Percentiles rank a stretch among this genome's conserved stretches.
phyloP scores from a whole-genome alignment of 2,113 vertebrate species.

The Nothobranchius furzeri region DNA sequence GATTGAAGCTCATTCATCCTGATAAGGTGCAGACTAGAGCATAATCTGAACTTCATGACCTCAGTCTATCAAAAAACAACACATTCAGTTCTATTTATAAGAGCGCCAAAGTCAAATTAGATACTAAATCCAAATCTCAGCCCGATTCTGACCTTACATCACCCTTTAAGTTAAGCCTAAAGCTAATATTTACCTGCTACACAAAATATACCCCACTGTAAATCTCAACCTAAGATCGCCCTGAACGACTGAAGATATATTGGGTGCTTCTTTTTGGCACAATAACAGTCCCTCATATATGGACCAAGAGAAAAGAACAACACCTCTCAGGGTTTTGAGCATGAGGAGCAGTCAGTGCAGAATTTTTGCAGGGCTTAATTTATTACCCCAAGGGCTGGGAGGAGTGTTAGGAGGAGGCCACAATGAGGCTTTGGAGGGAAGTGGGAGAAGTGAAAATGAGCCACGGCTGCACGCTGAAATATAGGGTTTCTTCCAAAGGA shows the following conservation, averaged over 20 bases:
- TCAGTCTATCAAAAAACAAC: not conserved
- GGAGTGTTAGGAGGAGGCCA: constrained; percentile 30
- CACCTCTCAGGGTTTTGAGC: constrained; percentile 22
- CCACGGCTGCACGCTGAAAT: constrained; percentile 27
- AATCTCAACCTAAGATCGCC: constrained; percentile 44
- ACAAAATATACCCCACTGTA: constrained; percentile 8
- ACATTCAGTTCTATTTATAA: not conserved
- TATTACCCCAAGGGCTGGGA: constrained; percentile 27
- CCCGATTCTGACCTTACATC: not conserved
- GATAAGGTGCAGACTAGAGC: constrained; percentile 20
- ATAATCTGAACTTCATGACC: constrained; percentile 26
- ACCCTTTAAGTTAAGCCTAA: not conserved
- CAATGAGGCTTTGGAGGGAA: constrained; percentile 7
- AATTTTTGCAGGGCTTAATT: constrained; percentile 48
- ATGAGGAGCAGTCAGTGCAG: constrained; percentile 38
- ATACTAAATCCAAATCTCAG: not conserved
- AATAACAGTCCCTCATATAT: constrained; percentile 56
- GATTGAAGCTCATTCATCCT: constrained; percentile 24
- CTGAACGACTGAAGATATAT: constrained; percentile 47
- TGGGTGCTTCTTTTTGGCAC: constrained; percentile 59
- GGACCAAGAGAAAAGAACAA: constrained; percentile 30
- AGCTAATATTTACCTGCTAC: not conserved
- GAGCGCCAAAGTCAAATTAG: not conserved
- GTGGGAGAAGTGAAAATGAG: constrained; percentile 38
- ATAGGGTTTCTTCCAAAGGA: constrained; percentile 26